A percentile compares a stretch with the other conserved stretches of the same genome.
phyloP scores from a whole-genome alignment of 2,797 vertebrate genomes.

The Thalassophryne amazonica region DNA sequence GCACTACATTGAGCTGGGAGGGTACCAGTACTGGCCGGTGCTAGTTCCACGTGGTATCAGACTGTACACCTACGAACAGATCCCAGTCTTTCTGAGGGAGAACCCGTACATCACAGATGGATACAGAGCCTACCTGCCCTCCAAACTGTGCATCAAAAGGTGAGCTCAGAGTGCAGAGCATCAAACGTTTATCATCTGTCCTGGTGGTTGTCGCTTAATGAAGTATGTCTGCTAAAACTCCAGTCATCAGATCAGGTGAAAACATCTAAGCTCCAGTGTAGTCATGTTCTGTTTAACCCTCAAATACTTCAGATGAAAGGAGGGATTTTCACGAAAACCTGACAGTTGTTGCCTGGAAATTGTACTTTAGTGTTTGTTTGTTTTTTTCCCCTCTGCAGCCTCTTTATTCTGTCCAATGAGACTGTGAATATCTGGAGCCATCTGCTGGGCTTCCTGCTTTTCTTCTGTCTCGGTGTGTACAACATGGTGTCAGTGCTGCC shows the following conservation, averaged over 20 bases:
- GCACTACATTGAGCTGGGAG: conserved; percentile 92
- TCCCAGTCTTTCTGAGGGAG: conserved; percentile 89
- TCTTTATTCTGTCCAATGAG: conserved; percentile 96
- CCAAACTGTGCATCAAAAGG: conserved; percentile 94
- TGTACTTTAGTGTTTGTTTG: no score
- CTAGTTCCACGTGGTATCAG: conserved; percentile 91
- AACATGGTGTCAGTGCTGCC: conserved; percentile 89
- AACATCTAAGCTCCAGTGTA: no score
- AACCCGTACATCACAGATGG: conserved; percentile 98
- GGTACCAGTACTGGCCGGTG: conserved; percentile 96
- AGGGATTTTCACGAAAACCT: no score
- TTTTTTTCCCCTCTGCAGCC: conserved; percentile 73
- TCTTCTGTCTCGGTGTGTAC: conserved; percentile 90
- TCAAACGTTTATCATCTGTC: no score
- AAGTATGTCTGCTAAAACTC: no score
- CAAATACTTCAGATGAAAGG: no score
- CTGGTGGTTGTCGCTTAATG: no score
- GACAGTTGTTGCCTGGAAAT: no score
- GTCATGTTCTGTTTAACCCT: no score
- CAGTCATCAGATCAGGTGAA: not conserved
- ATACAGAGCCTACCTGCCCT: conserved; percentile 93
- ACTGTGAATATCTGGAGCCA: conserved; percentile 97
- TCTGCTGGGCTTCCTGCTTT: conserved; percentile 91
- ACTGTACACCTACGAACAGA: conserved; percentile 95
- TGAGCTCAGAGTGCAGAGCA: conserved; percentile 42